Evolutionary conservation across 2,113 vertebrate genomes (phyloP), one percentile per base, ranked within the genome.

Genomic region (Oceanodroma tethys): DNA sequence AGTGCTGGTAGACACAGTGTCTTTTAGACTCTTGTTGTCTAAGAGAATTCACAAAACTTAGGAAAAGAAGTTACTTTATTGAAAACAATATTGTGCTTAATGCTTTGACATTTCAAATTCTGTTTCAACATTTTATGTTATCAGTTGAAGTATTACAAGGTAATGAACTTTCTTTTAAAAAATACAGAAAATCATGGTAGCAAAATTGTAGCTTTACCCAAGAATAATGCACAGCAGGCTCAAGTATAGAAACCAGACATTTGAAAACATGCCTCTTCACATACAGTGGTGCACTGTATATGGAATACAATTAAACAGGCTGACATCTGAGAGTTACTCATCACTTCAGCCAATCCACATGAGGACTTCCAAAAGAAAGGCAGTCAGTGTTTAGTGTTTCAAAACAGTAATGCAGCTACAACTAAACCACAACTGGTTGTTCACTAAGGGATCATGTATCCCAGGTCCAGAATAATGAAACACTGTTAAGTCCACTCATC

Each of bases 31-130:
- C 15, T 11, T 17, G 6, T 14, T 42, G 23, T 60, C 45, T n/a
- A 85, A 85, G 58, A 93, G 91, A 93, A 87, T 34, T 22, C 47
- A 82, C 13, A 83, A 56, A 91, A 59, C 10, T 85, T 90, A 70
- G 21, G 42, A 75, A 76, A 94, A 80, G 71, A 92, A 40, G 20
- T 60, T 85, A 50, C 43, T 95, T 97, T 97, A 97, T 93, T 97
- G 87, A 91, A 87, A 93, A 91, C 47, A 83, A 9, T 40, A 34
- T 53, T 88, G 71, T 76, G 36, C 58, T 94, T 80, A 85, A 65
- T 47, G n/a, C 38, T 82, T 88, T 91, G 16, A 18, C 16, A 85
- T 79, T 91, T 72, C 47, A 53, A 85, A 87, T 78, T 85, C 11
- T 34, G 13, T 71, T 87, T 94, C 48, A 70, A 75, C 2, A 16